phyloP scores from a whole-genome alignment of 2,888 invertebrate genomes.

The Leptinotarsa juncta region DNA sequence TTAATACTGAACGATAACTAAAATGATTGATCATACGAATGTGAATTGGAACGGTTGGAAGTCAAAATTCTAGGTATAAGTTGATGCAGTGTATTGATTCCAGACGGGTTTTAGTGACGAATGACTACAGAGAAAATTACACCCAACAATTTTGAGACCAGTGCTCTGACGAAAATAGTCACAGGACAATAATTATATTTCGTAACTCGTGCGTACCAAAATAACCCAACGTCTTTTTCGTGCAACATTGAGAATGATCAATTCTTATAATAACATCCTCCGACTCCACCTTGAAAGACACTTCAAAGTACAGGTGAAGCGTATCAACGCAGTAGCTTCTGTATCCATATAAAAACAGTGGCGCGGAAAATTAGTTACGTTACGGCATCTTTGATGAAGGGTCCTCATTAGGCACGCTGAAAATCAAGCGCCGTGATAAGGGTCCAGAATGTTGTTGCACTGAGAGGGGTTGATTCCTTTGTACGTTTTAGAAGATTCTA shows the following conservation, averaged over 20 bases:
- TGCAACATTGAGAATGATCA: constrained; percentile 19
- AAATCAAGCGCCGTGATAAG: constrained; percentile 14
- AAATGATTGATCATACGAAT: too few species aligned
- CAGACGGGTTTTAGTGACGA: too few species aligned
- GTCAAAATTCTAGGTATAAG: too few species aligned
- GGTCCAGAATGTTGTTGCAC: neutral
- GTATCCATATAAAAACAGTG: constrained; percentile 34
- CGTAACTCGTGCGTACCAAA: constrained; percentile 9
- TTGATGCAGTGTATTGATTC: too few species aligned
- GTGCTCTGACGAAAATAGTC: neutral
- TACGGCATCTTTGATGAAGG: constrained; percentile 23
- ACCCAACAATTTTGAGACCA: neutral
- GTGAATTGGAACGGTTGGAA: too few species aligned
- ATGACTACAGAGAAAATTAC: neutral
- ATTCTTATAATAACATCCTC: constrained; percentile 5
- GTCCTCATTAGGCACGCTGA: constrained; percentile 2
- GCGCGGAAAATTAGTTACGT: constrained; percentile 37
- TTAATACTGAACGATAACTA: too few species aligned
- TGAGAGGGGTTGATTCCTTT: too few species aligned
- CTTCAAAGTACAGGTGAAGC: constrained; percentile 28
- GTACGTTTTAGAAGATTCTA: too few species aligned
- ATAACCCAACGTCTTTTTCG: constrained; percentile 4
- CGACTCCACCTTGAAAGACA: neutral
- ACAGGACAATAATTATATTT: neutral
- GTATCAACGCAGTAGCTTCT: constrained; percentile 30